Percentiles rank a stretch among this genome's conserved stretches.
Conservation (phyloP, 2,888 invertebrate species). For the Actias luna region DNA sequence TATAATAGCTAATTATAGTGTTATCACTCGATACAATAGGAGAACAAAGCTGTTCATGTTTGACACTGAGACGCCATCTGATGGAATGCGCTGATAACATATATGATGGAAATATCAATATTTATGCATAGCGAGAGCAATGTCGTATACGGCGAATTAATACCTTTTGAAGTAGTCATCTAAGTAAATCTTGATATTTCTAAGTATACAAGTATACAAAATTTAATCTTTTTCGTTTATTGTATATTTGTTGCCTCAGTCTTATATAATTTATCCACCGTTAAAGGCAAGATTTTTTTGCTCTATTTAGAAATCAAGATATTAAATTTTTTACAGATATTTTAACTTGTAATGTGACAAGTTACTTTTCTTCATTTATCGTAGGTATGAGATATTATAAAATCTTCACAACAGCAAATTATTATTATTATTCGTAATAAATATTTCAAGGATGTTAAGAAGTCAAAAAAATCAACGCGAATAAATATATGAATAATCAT, state of each 20-base stretch:
- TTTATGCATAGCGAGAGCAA: constrained; percentile 6
- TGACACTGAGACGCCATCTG: constrained; percentile 25
- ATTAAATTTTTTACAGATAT: too few relatives aligned
- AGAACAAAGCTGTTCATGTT: constrained; percentile 18
- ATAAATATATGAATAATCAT: background rate
- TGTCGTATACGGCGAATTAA: constrained; percentile 14
- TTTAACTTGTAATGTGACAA: too few relatives aligned
- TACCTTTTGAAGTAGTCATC: constrained; percentile 15
- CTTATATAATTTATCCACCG: too few relatives aligned
- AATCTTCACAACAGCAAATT: background rate
- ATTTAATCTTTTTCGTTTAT: too few relatives aligned
- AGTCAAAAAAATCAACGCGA: background rate
- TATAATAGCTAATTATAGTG: constrained; percentile 10
- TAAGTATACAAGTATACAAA: background rate
- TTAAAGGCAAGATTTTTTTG: too few relatives aligned
- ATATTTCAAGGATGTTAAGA: background rate
- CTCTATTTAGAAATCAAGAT: too few relatives aligned
- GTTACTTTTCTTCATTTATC: too few relatives aligned
- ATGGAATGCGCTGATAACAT: constrained; percentile 20
- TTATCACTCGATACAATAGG: background rate
- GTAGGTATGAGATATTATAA: too few relatives aligned
- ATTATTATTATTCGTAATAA: background rate
- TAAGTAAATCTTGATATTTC: background rate
- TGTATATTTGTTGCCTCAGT: too few relatives aligned
- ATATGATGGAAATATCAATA: constrained; percentile 11